Conservation (phyloP, 2,797 vertebrate species). For the Cacajao melanocephalus region DNA sequence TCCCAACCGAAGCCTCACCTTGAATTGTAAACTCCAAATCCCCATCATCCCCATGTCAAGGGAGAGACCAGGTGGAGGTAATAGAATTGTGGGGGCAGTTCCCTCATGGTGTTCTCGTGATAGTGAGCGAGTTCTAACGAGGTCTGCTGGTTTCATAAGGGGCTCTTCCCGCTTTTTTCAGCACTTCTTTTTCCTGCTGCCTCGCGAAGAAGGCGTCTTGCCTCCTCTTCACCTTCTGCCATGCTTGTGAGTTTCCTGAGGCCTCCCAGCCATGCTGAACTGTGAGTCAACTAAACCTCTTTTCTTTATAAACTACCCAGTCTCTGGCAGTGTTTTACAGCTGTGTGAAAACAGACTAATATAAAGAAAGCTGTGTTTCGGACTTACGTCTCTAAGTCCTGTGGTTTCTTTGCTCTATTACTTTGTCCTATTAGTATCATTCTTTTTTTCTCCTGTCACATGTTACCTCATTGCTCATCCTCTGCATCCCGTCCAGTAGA, state of each 20-base stretch:
- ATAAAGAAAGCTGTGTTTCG: neutral
- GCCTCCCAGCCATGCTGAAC: neutral
- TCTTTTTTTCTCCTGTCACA: neutral
- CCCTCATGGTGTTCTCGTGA: neutral
- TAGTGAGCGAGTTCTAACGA: neutral
- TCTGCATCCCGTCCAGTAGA: neutral
- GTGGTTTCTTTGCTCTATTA: neutral
- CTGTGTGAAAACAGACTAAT: neutral
- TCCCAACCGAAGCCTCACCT: neutral
- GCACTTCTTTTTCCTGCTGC: neutral
- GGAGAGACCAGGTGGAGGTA: neutral
- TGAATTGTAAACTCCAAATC: neutral
- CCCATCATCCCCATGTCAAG: neutral
- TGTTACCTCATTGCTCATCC: neutral
- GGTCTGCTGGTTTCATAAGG: neutral
- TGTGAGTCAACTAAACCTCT: neutral
- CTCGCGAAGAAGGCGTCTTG: rapidly evolving
- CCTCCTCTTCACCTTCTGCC: rapidly evolving
- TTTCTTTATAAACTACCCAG: neutral
- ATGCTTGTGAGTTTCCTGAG: neutral
- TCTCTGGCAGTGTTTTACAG: neutral
- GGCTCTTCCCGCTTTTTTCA: neutral
- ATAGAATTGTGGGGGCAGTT: neutral
- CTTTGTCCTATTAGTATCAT: neutral
- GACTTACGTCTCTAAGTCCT: neutral